These are phyloP conservation scores for Macroramphosus scolopax DNA, from an alignment of 2,797 vertebrate species.

Conservation along the genomic window DNA sequence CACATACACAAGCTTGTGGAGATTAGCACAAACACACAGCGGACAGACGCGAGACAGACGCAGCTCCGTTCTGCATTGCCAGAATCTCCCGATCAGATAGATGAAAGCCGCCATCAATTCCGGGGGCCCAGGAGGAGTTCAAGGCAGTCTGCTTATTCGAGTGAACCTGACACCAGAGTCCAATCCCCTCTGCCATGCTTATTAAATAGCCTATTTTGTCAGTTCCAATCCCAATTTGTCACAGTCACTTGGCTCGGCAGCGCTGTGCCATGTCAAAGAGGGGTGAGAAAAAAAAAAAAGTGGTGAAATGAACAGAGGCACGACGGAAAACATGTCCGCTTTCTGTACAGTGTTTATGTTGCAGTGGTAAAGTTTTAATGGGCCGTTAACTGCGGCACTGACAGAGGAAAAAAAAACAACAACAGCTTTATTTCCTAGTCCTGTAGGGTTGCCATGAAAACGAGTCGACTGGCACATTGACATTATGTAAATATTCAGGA, in stretches of 20 bases:
- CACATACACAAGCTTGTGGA: constrained; percentile 19
- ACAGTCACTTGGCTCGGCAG: constrained; percentile 65
- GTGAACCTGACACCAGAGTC: constrained; percentile 68
- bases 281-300: constrained; percentile 18
- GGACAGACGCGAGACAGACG: constrained; percentile 35
- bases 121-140: constrained; percentile 66
- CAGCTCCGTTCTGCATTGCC: constrained; percentile 51
- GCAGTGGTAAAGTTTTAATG: constrained; percentile 54
- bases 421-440: constrained; percentile 18
- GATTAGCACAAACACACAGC: constrained; percentile 20
- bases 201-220: constrained; percentile 73
- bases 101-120: constrained; percentile 78
- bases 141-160: constrained; percentile 67
- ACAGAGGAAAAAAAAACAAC: constrained; percentile 12
- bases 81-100: constrained; percentile 70
- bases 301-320: constrained; percentile 6
- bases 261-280: constrained; percentile 52
- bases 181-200: constrained; percentile 72
- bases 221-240: constrained; percentile 77
- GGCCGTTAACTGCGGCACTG: constrained; percentile 20
- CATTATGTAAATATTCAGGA: constrained; percentile 21
- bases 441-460: constrained; percentile 31
- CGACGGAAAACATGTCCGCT: constrained; percentile 46
- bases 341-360: constrained; percentile 38
- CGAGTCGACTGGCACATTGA: background rate